Evolutionary conservation across 2,888 invertebrate species (phyloP), one percentile per base, ranked within the genome.

Genomic region (Pristionchus mayeri): DNA sequence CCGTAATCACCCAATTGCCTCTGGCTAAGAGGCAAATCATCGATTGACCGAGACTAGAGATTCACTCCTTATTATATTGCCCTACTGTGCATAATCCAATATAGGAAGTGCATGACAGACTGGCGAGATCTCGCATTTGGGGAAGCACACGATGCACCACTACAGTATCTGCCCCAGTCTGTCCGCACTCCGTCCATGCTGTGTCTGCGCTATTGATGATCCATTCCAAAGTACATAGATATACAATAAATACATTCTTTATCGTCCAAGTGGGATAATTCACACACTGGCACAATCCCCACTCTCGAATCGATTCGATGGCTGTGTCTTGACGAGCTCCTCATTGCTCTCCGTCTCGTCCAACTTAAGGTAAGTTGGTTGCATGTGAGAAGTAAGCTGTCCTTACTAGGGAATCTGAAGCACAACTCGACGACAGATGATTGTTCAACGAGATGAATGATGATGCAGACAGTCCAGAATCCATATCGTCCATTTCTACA

Each of bases 381-480:
- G 37, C 13, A 18, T 67, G 6, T 24, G n/a, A 30, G 16, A 30
- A 16, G 3, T 11, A 67, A 67, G 2, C 30, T 3, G 24, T 13
- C 4, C 63, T 63, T 63, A 67, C 67, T 40, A 75, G 44, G n/a
- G 75, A 75, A 75, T 75, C 75, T 9, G 75, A 75, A 30, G 75
- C 40, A 37, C 44, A 75, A n/a, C 75, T 75, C 75, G 75, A 75
- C 11, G 75, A 75, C n/a, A 75, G 75, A 75, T 75, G 37, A 18
- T 63, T 63, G 63, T 63, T 63, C 24, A 44, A 75, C 11, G 44
- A 44, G 44, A 44, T 44, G 34, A 67, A 67, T 9, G 37, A 37
- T 18, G 67, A 67, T 3, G 30, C 67, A 27, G 40, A 67, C 30
- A 67, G 40, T 44, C 37, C 75, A 37, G 75, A 75, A 40, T 75